These are phyloP conservation scores for Drosophila ambigua DNA, from an alignment of 1,140 invertebrate species.

Conservation along the genomic window DNA sequence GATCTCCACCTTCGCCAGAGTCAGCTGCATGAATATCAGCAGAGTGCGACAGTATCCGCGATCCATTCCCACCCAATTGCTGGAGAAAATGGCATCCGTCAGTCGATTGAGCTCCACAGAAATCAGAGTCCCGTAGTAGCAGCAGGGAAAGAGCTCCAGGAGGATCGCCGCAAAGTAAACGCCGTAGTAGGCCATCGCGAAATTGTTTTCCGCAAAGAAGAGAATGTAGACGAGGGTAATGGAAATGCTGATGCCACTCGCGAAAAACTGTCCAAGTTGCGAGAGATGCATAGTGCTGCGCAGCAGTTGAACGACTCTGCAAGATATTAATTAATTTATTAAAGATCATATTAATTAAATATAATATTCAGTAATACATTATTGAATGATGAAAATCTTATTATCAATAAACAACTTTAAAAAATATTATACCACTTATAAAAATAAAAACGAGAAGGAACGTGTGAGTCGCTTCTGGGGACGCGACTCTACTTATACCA, in stretches of 20 bases:
- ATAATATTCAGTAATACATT: too few relatives aligned
- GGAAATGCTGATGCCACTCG: slow-evolving; percentile 46
- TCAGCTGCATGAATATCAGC: slow-evolving; percentile 31
- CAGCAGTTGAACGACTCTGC: slow-evolving; percentile 34
- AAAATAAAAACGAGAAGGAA: too few relatives aligned
- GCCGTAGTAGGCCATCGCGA: slow-evolving; percentile 17
- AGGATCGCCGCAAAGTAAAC: slow-evolving; percentile 39
- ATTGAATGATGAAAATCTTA: too few relatives aligned
- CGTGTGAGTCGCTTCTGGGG: too few relatives aligned
- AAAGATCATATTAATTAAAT: too few relatives aligned
- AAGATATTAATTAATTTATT: neutral
- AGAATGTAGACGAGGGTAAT: slow-evolving; percentile 30
- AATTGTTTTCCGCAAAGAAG: slow-evolving; percentile 37
- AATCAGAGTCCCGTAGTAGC: slow-evolving; percentile 43
- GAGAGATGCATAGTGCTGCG: slow-evolving; percentile 32
- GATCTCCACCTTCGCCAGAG: slow-evolving; percentile 28
- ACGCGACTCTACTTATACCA: too few relatives aligned
- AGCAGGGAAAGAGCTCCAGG: slow-evolving; percentile 38
- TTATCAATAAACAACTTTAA: too few relatives aligned
- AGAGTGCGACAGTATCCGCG: slow-evolving; percentile 19
- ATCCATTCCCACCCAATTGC: slow-evolving; percentile 36
- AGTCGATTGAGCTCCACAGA: slow-evolving; percentile 23
- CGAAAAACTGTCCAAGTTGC: slow-evolving; percentile 35
- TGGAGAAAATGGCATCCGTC: slow-evolving; percentile 44
- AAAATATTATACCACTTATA: too few relatives aligned